Conservation (phyloP, 2,113 vertebrate species). For the Gobio gobio region DNA sequence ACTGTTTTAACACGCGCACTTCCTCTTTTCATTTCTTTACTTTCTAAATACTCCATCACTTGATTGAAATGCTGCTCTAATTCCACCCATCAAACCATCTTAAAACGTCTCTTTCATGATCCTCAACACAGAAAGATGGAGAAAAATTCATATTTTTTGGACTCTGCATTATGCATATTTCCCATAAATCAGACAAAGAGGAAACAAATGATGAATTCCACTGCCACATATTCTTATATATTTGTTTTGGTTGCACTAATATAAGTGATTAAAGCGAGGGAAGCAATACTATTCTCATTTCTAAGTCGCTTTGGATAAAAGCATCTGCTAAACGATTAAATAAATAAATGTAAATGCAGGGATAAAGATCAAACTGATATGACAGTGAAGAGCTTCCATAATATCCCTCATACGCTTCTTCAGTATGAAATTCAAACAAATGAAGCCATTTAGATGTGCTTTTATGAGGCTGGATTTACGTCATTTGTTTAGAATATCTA, state of each 20-base stretch:
- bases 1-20: background rate
- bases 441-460: background rate
- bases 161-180: background rate
- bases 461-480: background rate
- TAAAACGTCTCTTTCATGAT: background rate
- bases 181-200: background rate
- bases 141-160: background rate
- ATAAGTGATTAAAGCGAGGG: too few relatives aligned
- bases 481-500: background rate
- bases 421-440: background rate
- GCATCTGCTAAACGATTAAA: background rate
- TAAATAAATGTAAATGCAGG: constrained; percentile 9
- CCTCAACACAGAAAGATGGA: background rate
- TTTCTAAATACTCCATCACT: background rate
- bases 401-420: background rate
- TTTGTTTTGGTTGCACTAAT: background rate
- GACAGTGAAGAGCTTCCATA: background rate
- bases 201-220: background rate
- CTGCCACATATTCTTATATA: background rate
- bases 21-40: background rate
- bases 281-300: constrained; percentile 12
- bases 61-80: background rate
- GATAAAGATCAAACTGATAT: constrained; percentile 4
- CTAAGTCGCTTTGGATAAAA: background rate
- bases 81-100: background rate